phyloP scores from a whole-genome alignment of 1,140 invertebrate genomes.

The Mamestra configurata region DNA sequence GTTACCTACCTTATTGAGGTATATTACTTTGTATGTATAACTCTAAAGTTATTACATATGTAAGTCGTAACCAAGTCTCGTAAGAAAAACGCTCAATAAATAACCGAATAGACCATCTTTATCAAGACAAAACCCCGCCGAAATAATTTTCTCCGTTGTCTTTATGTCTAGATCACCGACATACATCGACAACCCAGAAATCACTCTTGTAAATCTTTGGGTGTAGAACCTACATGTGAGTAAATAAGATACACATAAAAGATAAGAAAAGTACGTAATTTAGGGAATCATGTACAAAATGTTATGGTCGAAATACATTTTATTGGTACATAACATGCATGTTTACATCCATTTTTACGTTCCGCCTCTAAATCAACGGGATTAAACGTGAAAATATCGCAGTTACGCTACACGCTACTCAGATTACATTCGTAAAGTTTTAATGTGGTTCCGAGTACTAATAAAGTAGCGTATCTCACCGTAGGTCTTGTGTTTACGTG shows the following conservation, averaged over 20 bases:
- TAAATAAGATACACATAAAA: not conserved
- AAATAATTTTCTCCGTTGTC: not conserved
- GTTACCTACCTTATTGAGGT: too few species aligned
- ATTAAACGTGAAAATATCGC: slow-evolving; percentile 38
- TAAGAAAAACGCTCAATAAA: not conserved
- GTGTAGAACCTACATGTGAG: not conserved
- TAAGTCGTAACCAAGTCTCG: too few species aligned
- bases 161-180: not conserved
- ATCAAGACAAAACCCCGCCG: not conserved
- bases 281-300: not conserved
- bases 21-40: too few species aligned
- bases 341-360: slow-evolving; percentile 39
- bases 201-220: not conserved
- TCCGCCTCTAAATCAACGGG: slow-evolving; percentile 22
- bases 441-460: slow-evolving; percentile 27
- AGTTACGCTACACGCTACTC: slow-evolving; percentile 10
- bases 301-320: slow-evolving; percentile 33
- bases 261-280: slow-evolving; percentile 11
- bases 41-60: too few species aligned
- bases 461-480: slow-evolving; percentile 34
- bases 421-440: slow-evolving; percentile 52
- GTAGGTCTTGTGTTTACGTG: slow-evolving; percentile 54
- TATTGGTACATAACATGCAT: slow-evolving; percentile 7
- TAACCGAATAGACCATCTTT: not conserved
- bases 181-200: not conserved